Evolutionary conservation across 2,888 invertebrate genomes (phyloP).

Genomic region (Herminia tarsipennalis): DNA sequence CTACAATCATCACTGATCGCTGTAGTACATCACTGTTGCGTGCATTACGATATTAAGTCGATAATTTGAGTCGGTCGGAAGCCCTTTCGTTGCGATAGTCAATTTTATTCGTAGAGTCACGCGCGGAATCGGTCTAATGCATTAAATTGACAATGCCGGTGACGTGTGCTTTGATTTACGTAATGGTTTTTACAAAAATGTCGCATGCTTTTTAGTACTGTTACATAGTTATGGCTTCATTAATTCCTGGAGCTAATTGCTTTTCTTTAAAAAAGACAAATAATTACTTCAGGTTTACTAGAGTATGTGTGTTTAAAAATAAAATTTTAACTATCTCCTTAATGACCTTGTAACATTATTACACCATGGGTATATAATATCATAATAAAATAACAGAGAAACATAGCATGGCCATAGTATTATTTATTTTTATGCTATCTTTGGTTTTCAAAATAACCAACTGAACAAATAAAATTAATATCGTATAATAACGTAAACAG

Average conservation of each 20-base stretch:
- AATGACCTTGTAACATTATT: neutral
- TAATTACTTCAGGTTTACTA: too few relatives aligned
- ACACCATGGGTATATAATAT: too few relatives aligned
- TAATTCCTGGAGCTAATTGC: too few relatives aligned
- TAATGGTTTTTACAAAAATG: neutral
- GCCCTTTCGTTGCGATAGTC: slow-evolving; percentile 28
- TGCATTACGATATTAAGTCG: slow-evolving; percentile 36
- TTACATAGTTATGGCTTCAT: neutral
- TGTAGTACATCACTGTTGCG: slow-evolving; percentile 35
- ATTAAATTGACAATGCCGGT: slow-evolving; percentile 17
- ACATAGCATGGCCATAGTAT: too few relatives aligned
- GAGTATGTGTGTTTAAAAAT: too few relatives aligned
- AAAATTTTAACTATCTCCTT: neutral
- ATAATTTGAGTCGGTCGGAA: slow-evolving; percentile 29
- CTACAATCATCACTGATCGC: slow-evolving; percentile 26
- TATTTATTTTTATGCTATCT: too few relatives aligned
- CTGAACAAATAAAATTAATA: too few relatives aligned
- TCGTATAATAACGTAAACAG: too few relatives aligned
- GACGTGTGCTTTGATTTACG: slow-evolving; percentile 27
- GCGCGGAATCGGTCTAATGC: slow-evolving; percentile 26
- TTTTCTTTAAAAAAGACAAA: too few relatives aligned
- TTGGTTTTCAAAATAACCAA: too few relatives aligned
- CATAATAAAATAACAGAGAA: neutral
- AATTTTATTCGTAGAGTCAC: slow-evolving; percentile 37
- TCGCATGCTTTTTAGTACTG: too few relatives aligned